phyloP scores from a whole-genome alignment of 2,113 vertebrate genomes.

The Callionymus lyra region DNA sequence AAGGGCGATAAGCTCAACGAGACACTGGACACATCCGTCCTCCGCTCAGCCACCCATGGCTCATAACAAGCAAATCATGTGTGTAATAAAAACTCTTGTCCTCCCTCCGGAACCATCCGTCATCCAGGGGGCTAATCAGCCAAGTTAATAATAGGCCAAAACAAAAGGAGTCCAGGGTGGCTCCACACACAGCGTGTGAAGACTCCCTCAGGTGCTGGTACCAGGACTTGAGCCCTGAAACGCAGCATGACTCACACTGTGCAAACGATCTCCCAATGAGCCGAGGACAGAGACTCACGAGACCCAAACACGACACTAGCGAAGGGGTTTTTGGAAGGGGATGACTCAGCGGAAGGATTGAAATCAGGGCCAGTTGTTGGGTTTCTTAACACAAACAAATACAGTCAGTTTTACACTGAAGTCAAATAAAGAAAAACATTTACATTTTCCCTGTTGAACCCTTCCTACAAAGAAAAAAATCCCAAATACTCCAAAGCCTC shows the following conservation, averaged over 20 bases:
- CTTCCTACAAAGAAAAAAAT: too few species aligned
- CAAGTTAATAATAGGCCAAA: conserved; percentile 39
- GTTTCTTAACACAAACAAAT: too few species aligned
- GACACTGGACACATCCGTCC: conserved; percentile 31
- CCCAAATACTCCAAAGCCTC: too few species aligned
- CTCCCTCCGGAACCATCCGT: conserved; percentile 43
- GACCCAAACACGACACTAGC: too few species aligned
- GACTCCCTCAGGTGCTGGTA: conserved; percentile 36
- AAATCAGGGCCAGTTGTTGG: too few species aligned
- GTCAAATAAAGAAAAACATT: too few species aligned
- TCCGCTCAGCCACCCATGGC: conserved; percentile 51
- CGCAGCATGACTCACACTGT: conserved; percentile 46
- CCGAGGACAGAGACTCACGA: too few species aligned
- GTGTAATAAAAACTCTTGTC: conserved; percentile 47
- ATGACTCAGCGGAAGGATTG: too few species aligned
- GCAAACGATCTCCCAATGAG: conserved; percentile 35
- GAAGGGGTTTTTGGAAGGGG: too few species aligned
- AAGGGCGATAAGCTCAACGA: conserved; percentile 47
- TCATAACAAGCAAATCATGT: conserved; percentile 55
- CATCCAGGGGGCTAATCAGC: conserved; percentile 43
- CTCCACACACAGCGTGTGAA: conserved; percentile 31
- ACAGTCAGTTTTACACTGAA: too few species aligned
- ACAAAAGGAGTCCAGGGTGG: conserved; percentile 22
- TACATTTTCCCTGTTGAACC: too few species aligned
- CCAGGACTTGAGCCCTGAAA: conserved; percentile 29